A percentile compares a stretch with the other conserved stretches of the same genome.
phyloP scores from a whole-genome alignment of 2,797 vertebrate species.

The Geotria australis region DNA sequence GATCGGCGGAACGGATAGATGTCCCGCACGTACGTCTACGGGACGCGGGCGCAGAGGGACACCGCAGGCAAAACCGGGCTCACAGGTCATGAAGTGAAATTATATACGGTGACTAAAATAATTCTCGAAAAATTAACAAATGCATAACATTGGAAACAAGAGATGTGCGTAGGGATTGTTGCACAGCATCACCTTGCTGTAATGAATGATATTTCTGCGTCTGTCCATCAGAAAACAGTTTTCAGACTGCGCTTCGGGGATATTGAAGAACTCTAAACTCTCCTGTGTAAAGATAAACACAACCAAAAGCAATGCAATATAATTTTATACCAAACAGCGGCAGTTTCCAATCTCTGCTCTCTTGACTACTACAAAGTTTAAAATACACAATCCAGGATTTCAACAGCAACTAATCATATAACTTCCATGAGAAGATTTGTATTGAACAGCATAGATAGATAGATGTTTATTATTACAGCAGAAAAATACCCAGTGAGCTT shows the following conservation, averaged over 20 bases:
- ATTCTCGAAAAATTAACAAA: neutral
- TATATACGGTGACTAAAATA: constrained; percentile 1
- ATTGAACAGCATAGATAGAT: too few relatives aligned
- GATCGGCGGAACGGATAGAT: constrained; percentile 94
- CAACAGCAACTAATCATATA: too few relatives aligned
- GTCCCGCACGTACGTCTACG: constrained; percentile 82
- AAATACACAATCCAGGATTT: too few relatives aligned
- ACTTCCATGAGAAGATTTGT: too few relatives aligned
- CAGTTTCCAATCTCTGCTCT: too few relatives aligned
- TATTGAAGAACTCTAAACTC: constrained; percentile 94
- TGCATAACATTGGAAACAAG: neutral
- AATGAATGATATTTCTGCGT: constrained; percentile 93
- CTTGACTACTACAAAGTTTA: too few relatives aligned
- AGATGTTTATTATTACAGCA: too few relatives aligned
- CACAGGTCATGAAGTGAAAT: too few relatives aligned
- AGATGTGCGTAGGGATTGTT: too few relatives aligned
- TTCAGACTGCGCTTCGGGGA: constrained; percentile 70
- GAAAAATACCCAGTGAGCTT: too few relatives aligned
- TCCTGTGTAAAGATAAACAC: constrained; percentile 19
- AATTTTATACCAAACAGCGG: neutral
- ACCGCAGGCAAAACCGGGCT: too few relatives aligned
- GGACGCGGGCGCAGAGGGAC: neutral
- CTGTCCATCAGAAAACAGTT: constrained; percentile 98
- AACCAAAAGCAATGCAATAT: constrained; percentile 1
- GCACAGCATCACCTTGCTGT: constrained; percentile 36